These are phyloP conservation scores for Rhinophrynus dorsalis DNA, from an alignment of 2,797 vertebrate species.

Conservation along the genomic window DNA sequence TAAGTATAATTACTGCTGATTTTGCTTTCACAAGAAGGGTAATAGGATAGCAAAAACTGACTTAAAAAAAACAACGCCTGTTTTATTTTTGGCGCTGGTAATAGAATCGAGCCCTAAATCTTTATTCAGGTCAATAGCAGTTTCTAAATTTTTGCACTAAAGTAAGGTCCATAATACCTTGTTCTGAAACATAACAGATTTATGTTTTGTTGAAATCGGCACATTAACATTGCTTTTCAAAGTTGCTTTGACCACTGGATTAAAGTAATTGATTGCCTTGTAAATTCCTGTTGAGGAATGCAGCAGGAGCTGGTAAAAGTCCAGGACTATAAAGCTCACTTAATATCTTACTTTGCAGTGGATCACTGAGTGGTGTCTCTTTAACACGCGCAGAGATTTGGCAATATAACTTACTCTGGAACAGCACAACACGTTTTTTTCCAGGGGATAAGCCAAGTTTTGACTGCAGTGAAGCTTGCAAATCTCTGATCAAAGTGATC, in stretches of 20 bases:
- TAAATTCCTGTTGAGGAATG: slow-evolving; percentile 35
- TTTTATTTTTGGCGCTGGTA: no score
- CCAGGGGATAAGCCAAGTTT: slow-evolving; percentile 25
- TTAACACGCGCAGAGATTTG: neutral
- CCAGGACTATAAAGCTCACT: slow-evolving; percentile 22
- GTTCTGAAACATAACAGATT: slow-evolving; percentile 24
- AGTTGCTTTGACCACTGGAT: slow-evolving; percentile 37
- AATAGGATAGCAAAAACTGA: no score
- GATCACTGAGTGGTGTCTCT: slow-evolving; percentile 27
- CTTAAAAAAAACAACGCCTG: no score
- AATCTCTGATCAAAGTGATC: slow-evolving; percentile 36
- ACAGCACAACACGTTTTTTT: slow-evolving; percentile 21
- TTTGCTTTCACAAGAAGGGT: no score
- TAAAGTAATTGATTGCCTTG: slow-evolving; percentile 35
- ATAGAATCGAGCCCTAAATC: no score
- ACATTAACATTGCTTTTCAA: slow-evolving; percentile 30
- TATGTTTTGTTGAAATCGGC: slow-evolving; percentile 34
- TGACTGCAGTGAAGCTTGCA: slow-evolving; percentile 24
- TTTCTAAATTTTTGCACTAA: neutral
- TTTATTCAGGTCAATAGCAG: no score
- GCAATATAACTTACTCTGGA: slow-evolving; percentile 7
- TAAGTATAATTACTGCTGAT: no score
- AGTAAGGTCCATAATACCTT: slow-evolving; percentile 15
- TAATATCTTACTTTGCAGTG: slow-evolving; percentile 27
- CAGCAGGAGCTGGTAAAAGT: slow-evolving; percentile 11